Percentiles rank a stretch among this genome's conserved stretches.
These are phyloP conservation scores for Meleagris gallopavo DNA, from an alignment of 2,113 vertebrate genomes.

Conservation along the genomic window DNA sequence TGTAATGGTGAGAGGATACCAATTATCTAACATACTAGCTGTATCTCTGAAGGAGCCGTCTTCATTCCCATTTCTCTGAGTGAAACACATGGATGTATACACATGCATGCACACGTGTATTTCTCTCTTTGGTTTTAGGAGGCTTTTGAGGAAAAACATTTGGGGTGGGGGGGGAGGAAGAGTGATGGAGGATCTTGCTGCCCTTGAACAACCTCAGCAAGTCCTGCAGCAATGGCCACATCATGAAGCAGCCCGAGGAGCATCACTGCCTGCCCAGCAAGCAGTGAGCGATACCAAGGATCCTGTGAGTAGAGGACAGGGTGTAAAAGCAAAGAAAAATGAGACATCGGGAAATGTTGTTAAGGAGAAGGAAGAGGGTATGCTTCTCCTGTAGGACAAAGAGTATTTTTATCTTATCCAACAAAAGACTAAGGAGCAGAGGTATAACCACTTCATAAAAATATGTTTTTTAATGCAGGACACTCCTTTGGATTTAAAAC, in stretches of 20 bases:
- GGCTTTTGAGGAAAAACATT: not conserved
- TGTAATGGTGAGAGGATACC: rapidly evolving
- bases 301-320: not conserved
- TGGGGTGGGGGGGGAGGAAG: not conserved
- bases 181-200: not conserved
- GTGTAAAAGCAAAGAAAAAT: not conserved
- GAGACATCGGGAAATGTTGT: not conserved
- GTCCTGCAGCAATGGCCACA: not conserved
- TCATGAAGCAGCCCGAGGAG: not conserved
- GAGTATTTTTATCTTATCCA: not conserved
- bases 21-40: not conserved
- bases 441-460: not conserved
- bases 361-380: not conserved
- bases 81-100: not conserved
- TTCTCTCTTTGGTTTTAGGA: not conserved
- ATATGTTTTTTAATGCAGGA: not conserved
- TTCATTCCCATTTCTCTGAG: not conserved
- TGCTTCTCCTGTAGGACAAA: not conserved
- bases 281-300: not conserved
- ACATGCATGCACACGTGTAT: rapidly evolving
- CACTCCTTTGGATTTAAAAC: not conserved
- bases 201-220: rapidly evolving
- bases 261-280: not conserved
- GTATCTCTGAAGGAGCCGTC: not conserved
- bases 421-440: not conserved